Conservation (phyloP, 2,888 invertebrate genomes). For the Stenodera caucasica region DNA sequence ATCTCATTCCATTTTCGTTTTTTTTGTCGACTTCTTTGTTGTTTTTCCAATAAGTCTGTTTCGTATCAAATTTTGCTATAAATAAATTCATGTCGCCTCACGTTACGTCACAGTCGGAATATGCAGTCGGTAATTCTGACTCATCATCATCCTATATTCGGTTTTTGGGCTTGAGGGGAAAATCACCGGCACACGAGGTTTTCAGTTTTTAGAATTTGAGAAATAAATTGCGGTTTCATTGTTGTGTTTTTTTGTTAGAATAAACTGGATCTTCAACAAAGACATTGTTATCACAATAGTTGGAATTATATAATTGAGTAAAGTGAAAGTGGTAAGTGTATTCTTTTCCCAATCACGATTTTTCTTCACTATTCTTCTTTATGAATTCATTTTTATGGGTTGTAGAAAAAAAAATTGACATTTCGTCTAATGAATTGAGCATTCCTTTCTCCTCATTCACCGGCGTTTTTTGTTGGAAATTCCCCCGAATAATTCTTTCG, state of each 20-base stretch:
- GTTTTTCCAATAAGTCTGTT: background rate
- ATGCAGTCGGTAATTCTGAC: background rate
- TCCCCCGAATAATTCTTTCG: background rate
- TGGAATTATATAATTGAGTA: background rate
- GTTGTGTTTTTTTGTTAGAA: background rate
- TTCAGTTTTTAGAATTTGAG: too few relatives aligned
- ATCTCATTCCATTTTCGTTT: background rate
- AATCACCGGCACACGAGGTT: background rate
- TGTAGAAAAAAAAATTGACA: background rate
- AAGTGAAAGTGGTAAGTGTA: slow-evolving; percentile 3
- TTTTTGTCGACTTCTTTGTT: background rate
- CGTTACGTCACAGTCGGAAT: background rate
- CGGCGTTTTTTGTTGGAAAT: too few relatives aligned
- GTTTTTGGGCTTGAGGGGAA: too few relatives aligned
- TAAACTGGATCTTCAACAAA: background rate
- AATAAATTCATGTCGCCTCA: background rate
- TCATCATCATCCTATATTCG: background rate
- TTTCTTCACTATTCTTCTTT: background rate
- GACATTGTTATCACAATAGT: background rate
- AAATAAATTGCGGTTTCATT: too few relatives aligned
- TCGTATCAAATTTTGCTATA: slow-evolving; percentile 6
- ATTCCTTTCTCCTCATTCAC: background rate
- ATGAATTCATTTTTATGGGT: background rate
- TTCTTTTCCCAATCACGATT: background rate
- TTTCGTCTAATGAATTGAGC: background rate